Percentiles rank a stretch among this genome's conserved stretches.
These are phyloP conservation scores for Nibea albiflora DNA, from an alignment of 2,113 vertebrate genomes.

Conservation along the genomic window DNA sequence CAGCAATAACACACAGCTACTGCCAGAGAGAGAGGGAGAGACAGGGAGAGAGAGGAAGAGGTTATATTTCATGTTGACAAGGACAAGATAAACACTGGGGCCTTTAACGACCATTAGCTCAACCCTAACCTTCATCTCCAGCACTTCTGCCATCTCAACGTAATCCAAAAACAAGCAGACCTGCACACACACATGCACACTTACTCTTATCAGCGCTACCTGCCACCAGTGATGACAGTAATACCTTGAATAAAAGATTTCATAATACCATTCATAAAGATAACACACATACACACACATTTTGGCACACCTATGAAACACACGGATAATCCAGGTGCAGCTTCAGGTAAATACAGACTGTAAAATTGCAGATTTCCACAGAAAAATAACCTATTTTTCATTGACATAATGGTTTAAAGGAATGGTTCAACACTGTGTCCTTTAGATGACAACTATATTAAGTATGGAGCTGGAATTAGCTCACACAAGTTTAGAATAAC, in stretches of 20 bases:
- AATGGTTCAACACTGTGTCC: not conserved
- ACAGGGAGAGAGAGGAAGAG: conserved; percentile 18
- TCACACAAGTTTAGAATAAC: not conserved
- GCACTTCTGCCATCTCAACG: conserved; percentile 46
- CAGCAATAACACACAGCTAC: conserved; percentile 67
- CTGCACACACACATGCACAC: not conserved
- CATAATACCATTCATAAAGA: conserved; percentile 28
- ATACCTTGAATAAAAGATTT: conserved; percentile 47
- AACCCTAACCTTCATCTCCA: conserved; percentile 72
- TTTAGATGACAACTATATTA: not conserved
- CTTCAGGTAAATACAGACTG: not conserved
- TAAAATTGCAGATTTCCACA: conserved; percentile 3
- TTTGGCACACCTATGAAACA: conserved; percentile 1
- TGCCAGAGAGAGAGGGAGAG: conserved; percentile 32
- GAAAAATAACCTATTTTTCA: not conserved
- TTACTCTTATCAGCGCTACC: conserved; percentile 22
- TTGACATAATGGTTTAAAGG: not conserved
- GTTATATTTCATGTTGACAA: conserved; percentile 81
- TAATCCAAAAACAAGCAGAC: conserved; percentile 50
- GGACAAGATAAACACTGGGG: conserved; percentile 78
- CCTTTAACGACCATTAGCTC: conserved; percentile 77
- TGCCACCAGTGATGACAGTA: conserved; percentile 39
- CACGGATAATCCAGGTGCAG: not conserved
- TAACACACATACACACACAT: conserved; percentile 29
- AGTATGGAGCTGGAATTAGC: not conserved